phyloP scores from a whole-genome alignment of 2,888 invertebrate genomes.

The Rotaria magnacalcarata region DNA sequence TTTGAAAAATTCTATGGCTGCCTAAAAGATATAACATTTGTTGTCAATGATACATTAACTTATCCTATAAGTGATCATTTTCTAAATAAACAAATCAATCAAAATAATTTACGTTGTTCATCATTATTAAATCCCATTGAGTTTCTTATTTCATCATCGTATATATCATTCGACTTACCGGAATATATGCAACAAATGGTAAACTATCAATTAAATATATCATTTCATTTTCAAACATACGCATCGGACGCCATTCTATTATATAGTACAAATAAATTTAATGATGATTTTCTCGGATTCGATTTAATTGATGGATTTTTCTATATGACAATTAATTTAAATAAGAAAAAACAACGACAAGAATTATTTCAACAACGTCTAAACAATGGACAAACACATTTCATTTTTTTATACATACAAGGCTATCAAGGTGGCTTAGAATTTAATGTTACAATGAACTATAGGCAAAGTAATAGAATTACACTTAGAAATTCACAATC shows the following conservation, averaged over 20 bases:
- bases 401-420: not conserved
- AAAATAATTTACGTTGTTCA: not conserved
- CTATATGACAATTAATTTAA: constrained; percentile 25
- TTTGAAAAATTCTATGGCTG: not conserved
- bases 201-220: not conserved
- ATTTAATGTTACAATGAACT: not conserved
- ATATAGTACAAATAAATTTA: not conserved
- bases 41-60: not conserved
- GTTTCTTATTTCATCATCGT: constrained; percentile 1
- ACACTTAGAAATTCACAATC: not conserved
- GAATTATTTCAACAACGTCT: constrained; percentile 9
- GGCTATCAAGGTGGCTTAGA: constrained; percentile 26
- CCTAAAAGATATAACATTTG: not conserved
- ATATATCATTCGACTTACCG: not conserved
- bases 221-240: constrained; percentile 1
- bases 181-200: not conserved
- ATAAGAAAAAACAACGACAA: not conserved
- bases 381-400: constrained; percentile 22
- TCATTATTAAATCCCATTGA: not conserved
- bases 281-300: constrained; percentile 6
- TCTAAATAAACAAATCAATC: not conserved
- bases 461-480: not conserved
- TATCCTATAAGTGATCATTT: not conserved
- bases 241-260: not conserved
- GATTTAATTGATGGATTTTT: constrained; percentile 34